phyloP scores from a whole-genome alignment of 2,113 vertebrate genomes.

The Limnothrissa miodon region DNA sequence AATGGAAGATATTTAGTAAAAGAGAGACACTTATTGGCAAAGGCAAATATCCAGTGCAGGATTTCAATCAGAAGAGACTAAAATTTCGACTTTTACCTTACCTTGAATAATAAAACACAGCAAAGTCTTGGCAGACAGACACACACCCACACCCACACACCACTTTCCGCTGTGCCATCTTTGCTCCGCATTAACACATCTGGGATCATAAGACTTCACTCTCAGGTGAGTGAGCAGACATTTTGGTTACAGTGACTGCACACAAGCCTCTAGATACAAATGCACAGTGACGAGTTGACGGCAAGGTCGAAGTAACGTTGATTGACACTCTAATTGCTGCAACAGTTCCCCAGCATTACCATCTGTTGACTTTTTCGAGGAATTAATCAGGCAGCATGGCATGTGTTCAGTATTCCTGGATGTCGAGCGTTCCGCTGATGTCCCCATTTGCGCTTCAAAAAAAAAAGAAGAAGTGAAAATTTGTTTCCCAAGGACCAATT shows the following conservation, averaged over 20 bases:
- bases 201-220: slow-evolving; percentile 4
- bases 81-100: neutral
- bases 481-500: slow-evolving; percentile 7
- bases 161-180: neutral
- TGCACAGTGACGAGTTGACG: slow-evolving; percentile 32
- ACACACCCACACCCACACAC: neutral
- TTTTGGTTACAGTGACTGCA: slow-evolving; percentile 19
- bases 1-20: neutral
- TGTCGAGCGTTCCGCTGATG: slow-evolving; percentile 20
- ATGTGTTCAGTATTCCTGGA: slow-evolving; percentile 28
- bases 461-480: slow-evolving; percentile 34
- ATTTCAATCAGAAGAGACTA: neutral
- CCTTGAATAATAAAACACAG: neutral
- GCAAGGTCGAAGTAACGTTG: slow-evolving; percentile 39
- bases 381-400: slow-evolving; percentile 40
- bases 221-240: slow-evolving; percentile 20
- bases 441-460: slow-evolving; percentile 26
- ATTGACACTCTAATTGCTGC: slow-evolving; percentile 44
- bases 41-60: neutral
- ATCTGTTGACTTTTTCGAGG: slow-evolving; percentile 44
- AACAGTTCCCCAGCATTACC: slow-evolving; percentile 40
- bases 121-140: neutral
- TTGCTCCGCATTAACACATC: neutral
- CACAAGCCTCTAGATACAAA: slow-evolving; percentile 32
- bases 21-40: neutral